Conservation (phyloP, 2,113 vertebrate species). For the Vidua macroura region DNA sequence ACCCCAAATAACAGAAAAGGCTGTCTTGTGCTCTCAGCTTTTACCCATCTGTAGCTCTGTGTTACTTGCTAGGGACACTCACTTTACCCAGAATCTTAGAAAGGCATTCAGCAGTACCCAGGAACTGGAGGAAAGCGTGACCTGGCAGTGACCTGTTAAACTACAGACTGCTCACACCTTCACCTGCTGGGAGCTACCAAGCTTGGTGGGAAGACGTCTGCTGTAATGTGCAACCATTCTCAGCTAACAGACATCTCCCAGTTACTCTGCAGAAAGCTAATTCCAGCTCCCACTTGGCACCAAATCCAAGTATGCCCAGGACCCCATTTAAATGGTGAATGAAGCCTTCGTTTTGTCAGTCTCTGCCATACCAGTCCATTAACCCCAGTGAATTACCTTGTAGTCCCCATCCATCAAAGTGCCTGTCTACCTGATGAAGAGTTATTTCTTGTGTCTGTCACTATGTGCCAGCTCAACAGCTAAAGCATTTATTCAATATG, state of each 20-base stretch:
- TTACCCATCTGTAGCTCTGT: background rate
- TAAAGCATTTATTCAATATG: slow-evolving; percentile 22
- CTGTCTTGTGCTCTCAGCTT: background rate
- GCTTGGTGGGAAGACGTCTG: background rate
- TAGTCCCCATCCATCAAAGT: slow-evolving; percentile 23
- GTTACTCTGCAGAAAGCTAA: background rate
- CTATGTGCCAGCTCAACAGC: background rate
- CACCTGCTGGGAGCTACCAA: background rate
- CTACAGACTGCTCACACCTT: background rate
- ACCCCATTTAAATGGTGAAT: background rate
- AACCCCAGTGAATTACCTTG: slow-evolving; percentile 9
- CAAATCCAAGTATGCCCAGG: background rate
- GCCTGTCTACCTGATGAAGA: background rate
- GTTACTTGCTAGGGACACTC: background rate
- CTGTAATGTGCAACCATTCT: background rate
- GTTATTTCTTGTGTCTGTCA: slow-evolving; percentile 27
- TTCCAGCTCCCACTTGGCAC: background rate
- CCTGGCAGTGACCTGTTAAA: background rate
- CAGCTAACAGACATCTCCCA: background rate
- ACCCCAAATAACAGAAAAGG: background rate
- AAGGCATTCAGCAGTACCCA: background rate
- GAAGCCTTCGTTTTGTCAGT: background rate
- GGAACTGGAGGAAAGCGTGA: background rate
- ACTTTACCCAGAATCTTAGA: background rate
- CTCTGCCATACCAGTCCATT: slow-evolving; percentile 1